Percentiles rank a stretch among this genome's conserved stretches.
Conservation (phyloP, 2,113 vertebrate genomes). For the Beaufortia kweichowensis region DNA sequence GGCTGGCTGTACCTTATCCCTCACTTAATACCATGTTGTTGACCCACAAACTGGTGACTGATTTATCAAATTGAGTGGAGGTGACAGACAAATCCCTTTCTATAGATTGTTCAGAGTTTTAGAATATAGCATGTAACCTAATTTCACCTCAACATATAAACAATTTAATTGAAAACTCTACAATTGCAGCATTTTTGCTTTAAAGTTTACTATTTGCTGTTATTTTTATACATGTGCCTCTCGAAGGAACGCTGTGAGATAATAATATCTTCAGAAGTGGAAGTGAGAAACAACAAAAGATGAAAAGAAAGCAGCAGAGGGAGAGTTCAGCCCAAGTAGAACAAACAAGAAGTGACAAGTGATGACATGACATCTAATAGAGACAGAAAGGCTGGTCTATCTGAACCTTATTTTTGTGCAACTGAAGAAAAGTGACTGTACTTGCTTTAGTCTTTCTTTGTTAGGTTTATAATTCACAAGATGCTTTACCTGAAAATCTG, state of each 20-base stretch:
- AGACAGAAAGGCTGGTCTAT: slow-evolving; percentile 21
- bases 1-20: too few species aligned
- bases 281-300: slow-evolving; percentile 20
- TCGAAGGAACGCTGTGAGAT: neutral
- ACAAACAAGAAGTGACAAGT: slow-evolving; percentile 38
- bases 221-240: neutral
- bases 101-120: too few species aligned
- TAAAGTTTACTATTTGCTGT: neutral
- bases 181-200: too few species aligned
- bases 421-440: slow-evolving; percentile 3
- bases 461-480: slow-evolving; percentile 7
- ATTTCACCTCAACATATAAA: too few species aligned
- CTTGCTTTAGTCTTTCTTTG: slow-evolving; percentile 1
- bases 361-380: slow-evolving; percentile 25
- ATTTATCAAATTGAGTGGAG: too few species aligned
- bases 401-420: slow-evolving; percentile 12
- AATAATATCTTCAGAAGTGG: slow-evolving; percentile 7
- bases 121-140: too few species aligned
- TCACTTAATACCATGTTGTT: too few species aligned
- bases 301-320: slow-evolving; percentile 6
- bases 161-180: too few species aligned
- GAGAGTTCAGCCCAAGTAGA: slow-evolving; percentile 22
- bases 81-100: too few species aligned
- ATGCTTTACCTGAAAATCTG: slow-evolving; percentile 5
- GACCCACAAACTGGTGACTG: too few species aligned